A percentile compares a stretch with the other conserved stretches of the same genome.
Conservation (phyloP, 2,797 vertebrate species). For the Chanos chanos region DNA sequence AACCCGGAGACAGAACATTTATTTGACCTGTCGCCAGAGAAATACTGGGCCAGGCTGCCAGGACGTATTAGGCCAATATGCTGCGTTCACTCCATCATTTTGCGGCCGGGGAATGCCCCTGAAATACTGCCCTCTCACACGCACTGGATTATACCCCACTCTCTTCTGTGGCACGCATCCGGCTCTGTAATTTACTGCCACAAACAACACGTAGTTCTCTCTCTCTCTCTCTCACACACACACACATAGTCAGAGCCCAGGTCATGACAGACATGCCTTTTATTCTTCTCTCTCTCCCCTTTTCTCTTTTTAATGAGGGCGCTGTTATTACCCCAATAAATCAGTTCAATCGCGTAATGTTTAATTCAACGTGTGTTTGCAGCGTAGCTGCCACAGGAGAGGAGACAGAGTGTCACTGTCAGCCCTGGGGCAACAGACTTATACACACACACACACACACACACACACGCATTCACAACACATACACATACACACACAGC, state of each 20-base stretch:
- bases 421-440: slow-evolving; percentile 61
- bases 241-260: slow-evolving; percentile 47
- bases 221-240: slow-evolving; percentile 44
- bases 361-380: slow-evolving; percentile 99
- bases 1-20: slow-evolving; percentile 71
- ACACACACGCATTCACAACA: not conserved
- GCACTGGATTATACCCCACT: slow-evolving; percentile 85
- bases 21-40: slow-evolving; percentile 83
- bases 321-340: slow-evolving; percentile 99
- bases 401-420: slow-evolving; percentile 96
- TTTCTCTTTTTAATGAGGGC: slow-evolving; percentile 96
- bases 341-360: slow-evolving; percentile 98
- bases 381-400: slow-evolving; percentile 88
- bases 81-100: slow-evolving; percentile 60
- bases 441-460: slow-evolving; percentile 9
- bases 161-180: slow-evolving; percentile 76
- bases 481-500: not conserved
- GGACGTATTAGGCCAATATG: slow-evolving; percentile 91
- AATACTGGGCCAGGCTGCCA: slow-evolving; percentile 74
- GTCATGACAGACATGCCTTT: slow-evolving; percentile 61
- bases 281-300: slow-evolving; percentile 72
- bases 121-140: slow-evolving; percentile 89
- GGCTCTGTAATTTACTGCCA: slow-evolving; percentile 93
- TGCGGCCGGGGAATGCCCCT: slow-evolving; percentile 64
- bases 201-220: slow-evolving; percentile 81